Conservation (phyloP, 2,113 vertebrate species). For the Nothoprocta perdicaria region DNA sequence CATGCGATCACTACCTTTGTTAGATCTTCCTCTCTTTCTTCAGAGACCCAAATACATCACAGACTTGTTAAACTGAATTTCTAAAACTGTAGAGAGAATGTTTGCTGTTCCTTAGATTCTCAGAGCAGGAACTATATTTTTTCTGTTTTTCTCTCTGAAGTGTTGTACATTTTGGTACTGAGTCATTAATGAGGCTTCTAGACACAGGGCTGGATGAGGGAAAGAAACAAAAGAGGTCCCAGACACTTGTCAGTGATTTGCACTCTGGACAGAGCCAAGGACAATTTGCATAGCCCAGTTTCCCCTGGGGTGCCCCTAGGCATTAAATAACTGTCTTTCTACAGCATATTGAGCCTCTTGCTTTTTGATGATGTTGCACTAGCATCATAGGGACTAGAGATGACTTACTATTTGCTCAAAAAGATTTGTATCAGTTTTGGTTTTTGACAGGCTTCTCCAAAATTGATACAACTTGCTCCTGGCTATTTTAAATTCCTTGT, state of each 20-base stretch:
- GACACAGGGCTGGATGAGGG: not conserved
- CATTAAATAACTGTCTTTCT: accelerated
- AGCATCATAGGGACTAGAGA: not conserved
- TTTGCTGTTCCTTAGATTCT: accelerated
- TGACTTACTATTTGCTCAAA: not conserved
- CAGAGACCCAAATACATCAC: not conserved
- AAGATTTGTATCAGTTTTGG: accelerated
- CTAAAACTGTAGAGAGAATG: not conserved
- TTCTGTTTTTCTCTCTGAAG: not conserved
- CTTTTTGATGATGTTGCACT: not conserved
- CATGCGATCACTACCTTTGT: accelerated
- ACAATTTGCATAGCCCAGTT: not conserved
- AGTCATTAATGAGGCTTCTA: not conserved
- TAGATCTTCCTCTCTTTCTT: not conserved
- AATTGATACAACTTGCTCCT: not conserved
- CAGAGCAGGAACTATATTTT: not conserved
- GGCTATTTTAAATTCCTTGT: not conserved
- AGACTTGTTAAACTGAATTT: not conserved
- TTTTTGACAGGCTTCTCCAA: not conserved
- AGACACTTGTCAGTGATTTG: not conserved
- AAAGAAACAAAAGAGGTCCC: not conserved
- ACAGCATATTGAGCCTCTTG: not conserved
- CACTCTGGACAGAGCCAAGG: not conserved
- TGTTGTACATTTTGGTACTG: not conserved
- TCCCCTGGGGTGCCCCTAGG: not conserved